phyloP scores from a whole-genome alignment of 2,888 invertebrate genomes.

The Stramonita haemastoma region DNA sequence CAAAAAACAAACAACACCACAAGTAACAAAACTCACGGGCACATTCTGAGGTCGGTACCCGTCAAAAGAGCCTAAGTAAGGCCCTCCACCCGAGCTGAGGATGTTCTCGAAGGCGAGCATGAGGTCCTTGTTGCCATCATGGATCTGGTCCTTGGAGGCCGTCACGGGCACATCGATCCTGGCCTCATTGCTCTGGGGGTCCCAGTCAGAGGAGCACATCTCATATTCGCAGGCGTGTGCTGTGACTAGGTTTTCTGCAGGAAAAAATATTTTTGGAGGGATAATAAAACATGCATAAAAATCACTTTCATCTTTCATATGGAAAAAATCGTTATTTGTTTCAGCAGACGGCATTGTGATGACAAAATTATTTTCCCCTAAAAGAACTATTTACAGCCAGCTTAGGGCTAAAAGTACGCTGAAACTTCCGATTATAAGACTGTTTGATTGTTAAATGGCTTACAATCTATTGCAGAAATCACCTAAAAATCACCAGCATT shows the following conservation, averaged over 20 bases:
- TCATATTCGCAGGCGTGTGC: slow-evolving; percentile 35
- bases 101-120: slow-evolving; percentile 36
- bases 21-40: slow-evolving; percentile 21
- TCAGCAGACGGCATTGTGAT: no score
- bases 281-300: no score
- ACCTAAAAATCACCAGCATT: no score
- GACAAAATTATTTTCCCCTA: no score
- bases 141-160: slow-evolving; percentile 37
- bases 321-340: no score
- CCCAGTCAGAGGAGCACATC: slow-evolving; percentile 40
- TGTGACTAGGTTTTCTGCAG: slow-evolving; percentile 6
- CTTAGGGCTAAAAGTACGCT: no score
- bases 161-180: slow-evolving; percentile 19
- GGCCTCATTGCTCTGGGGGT: slow-evolving; percentile 24
- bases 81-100: slow-evolving; percentile 21
- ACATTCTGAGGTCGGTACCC: neutral
- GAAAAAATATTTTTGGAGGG: neutral
- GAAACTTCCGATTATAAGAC: no score
- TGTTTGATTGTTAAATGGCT: no score
- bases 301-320: no score
- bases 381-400: no score
- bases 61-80: slow-evolving; percentile 8
- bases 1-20: no score
- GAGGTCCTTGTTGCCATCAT: slow-evolving; percentile 40
- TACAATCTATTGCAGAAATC: no score